Evolutionary conservation across 2,113 vertebrate species (phyloP).

Genomic region (Australoheros scitulus): DNA sequence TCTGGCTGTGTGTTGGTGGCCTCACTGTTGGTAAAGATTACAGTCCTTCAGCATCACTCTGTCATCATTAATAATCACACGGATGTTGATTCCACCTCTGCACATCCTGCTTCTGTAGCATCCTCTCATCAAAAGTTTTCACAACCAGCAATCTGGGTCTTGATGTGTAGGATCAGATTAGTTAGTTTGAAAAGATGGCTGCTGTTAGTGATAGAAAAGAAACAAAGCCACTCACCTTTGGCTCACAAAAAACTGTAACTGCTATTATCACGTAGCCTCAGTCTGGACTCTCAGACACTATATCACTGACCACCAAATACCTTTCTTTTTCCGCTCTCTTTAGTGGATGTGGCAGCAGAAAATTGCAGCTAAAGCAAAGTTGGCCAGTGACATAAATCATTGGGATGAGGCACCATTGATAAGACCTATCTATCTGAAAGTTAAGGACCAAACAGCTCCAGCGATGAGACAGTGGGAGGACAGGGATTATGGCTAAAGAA

Average conservation of each 20-base stretch:
- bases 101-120: conserved; percentile 45
- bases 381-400: conserved; percentile 69
- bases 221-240: conserved; percentile 15
- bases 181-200: conserved; percentile 8
- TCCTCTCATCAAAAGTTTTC: conserved; percentile 17
- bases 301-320: conserved; percentile 45
- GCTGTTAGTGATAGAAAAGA: conserved; percentile 16
- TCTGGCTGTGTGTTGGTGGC: conserved; percentile 29
- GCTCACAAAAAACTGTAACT: conserved; percentile 46
- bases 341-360: conserved; percentile 51
- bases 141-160: background rate
- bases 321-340: conserved; percentile 36
- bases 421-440: conserved; percentile 58
- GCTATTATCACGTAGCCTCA: conserved; percentile 33
- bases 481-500: background rate
- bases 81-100: conserved; percentile 38
- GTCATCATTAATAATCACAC: conserved; percentile 42
- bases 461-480: conserved; percentile 22
- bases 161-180: conserved; percentile 37
- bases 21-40: conserved; percentile 44
- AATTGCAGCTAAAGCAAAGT: conserved; percentile 57
- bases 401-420: conserved; percentile 53
- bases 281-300: conserved; percentile 2
- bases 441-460: conserved; percentile 32
- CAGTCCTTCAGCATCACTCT: conserved; percentile 37